Base-by-base conservation (phyloP, 1,140 invertebrate species). In the Pachyrhynchus sulphureomaculatus region DNA sequence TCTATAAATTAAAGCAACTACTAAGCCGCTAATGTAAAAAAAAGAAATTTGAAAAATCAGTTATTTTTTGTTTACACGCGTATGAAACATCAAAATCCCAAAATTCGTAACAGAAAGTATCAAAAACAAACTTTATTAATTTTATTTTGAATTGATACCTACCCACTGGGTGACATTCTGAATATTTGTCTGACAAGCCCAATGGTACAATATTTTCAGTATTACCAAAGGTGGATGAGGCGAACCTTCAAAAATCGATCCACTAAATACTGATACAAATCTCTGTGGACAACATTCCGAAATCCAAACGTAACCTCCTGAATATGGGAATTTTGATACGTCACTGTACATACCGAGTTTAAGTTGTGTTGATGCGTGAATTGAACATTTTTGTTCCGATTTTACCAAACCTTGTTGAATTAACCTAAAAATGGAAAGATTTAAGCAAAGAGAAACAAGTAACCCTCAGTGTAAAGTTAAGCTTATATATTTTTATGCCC, bases 251-350 rank as follows among this genome's bases (percentile, higher is more conserved):
- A 94, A 95, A 32, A 95, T 84, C 0, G 92, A 95, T 17, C 90
- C 89, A 61, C 83, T 86, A 72, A 92, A 95, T 0, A 94, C 89
- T 0, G 92, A 93, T 0, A 93, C 85, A 68, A 89, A 92, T 45
- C 86, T 84, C 18, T 88, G 87, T 0, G 89, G 87, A 72, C 91
- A 93, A 73, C 91, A 93, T 44, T 88, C 87, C 1, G 87, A 88
- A 62, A 93, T 91, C 91, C 91, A 94, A 1, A 95, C 91, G 70
- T 93, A 94, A 13, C 91, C 91, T 10, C 90, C 91, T 0, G 89
- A 91, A 73, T 88, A 90, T 0, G 90, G 90, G 72, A 92, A 92
- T 65, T 91, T 91, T 1, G 86, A 82, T 2, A 86, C 85, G 73
- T 94, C 91, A 5, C 88, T 91, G 71, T 91, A 92, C 84, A 91